Evolutionary conservation across 2,797 vertebrate genomes (phyloP), one percentile per base, ranked within the genome.

Genomic region (Pelobates cultripes): DNA sequence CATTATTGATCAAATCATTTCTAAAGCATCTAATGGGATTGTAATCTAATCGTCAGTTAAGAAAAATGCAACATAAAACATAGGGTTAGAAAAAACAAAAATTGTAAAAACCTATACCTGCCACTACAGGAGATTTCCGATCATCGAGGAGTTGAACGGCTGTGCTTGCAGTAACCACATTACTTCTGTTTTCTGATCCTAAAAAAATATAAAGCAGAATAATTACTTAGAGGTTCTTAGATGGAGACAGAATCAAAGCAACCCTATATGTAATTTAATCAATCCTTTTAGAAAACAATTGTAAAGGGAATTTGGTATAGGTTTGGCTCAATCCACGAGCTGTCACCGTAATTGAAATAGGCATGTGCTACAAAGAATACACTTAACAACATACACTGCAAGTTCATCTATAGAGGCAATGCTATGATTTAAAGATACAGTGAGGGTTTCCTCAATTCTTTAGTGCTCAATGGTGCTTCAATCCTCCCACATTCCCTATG

Each of bases 81-180:
- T 2, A 12, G 55, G 8, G 13, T 12, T 57, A 14, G 2, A 15
- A 57, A 14, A 51, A 51, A 28, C 3, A 57, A n/a, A n/a, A n/a
- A 2, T 12, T 14, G 13, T 15, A 57, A 57, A 12, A 12, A 15
- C 47, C 5, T 51, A 6, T 96, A 99, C 98, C 98, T 93, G 97
- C 98, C 87, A 97, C 97, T 85, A 99, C 95, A 0, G 97, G 97
- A 45, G 97, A 99, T 90, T 99, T 98, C 90, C 97, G 96, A 89
- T 99, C 97, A 89, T 99, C 97, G 84, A 97, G 88, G 74, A 99
- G 95, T 64, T 98, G 98, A 89, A 99, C 96, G 75, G 97, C 96
- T 57, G 97, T 98, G 86, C 97, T 99, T 68, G 97, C 97, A 87
- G 97, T 94, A 75, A 99, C 96, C 72, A 99, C 96, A 3, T 92